Base-by-base conservation (phyloP, 1,140 invertebrate genomes). In the Rhagoletis pomonella region DNA sequence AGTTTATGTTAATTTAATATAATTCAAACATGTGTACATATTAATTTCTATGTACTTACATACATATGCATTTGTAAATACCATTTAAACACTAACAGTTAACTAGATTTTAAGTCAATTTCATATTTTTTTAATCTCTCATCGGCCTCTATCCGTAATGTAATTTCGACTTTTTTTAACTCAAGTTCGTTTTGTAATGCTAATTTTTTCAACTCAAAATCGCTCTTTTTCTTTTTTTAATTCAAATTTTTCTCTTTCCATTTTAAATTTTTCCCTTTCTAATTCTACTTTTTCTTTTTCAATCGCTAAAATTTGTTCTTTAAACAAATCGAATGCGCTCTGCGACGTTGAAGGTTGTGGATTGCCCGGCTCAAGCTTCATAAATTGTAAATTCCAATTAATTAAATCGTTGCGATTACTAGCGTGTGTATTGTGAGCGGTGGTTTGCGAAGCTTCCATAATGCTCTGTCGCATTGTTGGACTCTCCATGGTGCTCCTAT, bases 71-170 rank as follows among this genome's bases (percentile, higher is more conserved):
- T 65, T 65, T 9, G 4, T 65, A 9, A n/a, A n/a, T n/a, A n/a
- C n/a, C n/a, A n/a, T n/a, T n/a, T n/a, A n/a, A n/a, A n/a, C n/a
- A n/a, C n/a, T n/a, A n/a, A n/a, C n/a, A n/a, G n/a, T n/a, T n/a
- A n/a, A n/a, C n/a, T n/a, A 29, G 4, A 44, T 69, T 44, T 69
- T 39, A 44, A 69, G 9, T 69, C 67, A 69, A 69, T 69, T 69
- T 69, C 67, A 69, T 29, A 69, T 44, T 69, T 69, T 44, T 69
- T 69, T 1, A 69, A 1, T 69, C 67, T 12, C 67, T 69, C 67
- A 10, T 69, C 67, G 17, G 60, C 9, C 17, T 62, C 60, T 10
- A 42, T 69, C 4, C 19, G 17, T 44, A 4, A 39, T 69, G 4
- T 6, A 44, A 69, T 39, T 44, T 69, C 67, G 4, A 69, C 7